Evolutionary conservation across 2,797 vertebrate species (phyloP).

Genomic region (Acrossocheilus wenchowensis): DNA sequence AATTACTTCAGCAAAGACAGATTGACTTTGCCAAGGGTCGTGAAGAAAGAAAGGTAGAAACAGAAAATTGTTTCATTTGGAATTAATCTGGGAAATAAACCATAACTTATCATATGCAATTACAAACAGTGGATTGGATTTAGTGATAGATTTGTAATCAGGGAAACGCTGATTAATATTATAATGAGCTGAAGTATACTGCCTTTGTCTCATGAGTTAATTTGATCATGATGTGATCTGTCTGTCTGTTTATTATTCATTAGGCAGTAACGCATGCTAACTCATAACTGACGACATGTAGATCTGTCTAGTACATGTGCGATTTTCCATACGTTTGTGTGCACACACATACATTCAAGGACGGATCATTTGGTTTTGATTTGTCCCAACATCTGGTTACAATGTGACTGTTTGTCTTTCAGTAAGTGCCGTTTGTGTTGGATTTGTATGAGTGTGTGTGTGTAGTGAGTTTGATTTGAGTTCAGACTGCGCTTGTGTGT

Average conservation of each 20-base stretch:
- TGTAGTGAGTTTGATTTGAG: background rate
- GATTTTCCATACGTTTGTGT: conserved; percentile 61
- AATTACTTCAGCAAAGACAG: conserved; percentile 37
- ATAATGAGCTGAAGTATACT: conserved; percentile 53
- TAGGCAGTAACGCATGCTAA: conserved; percentile 68
- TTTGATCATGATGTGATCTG: conserved; percentile 49
- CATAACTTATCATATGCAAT: conserved; percentile 36
- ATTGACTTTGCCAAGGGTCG: conserved; percentile 27
- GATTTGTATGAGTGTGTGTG: conserved; percentile 4
- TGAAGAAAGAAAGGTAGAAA: conserved; percentile 8
- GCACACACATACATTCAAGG: conserved; percentile 58
- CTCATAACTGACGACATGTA: conserved; percentile 65
- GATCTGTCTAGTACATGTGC: conserved; percentile 32
- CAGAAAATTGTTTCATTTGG: conserved; percentile 8
- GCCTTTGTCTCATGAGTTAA: conserved; percentile 52
- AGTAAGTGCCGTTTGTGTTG: conserved; percentile 49
- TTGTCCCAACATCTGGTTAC: conserved; percentile 74
- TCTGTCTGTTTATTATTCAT: conserved; percentile 60
- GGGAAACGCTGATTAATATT: conserved; percentile 9
- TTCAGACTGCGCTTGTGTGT: background rate
- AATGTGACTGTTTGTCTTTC: conserved; percentile 63
- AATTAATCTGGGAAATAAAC: conserved; percentile 25
- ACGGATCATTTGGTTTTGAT: conserved; percentile 77
- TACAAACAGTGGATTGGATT: conserved; percentile 52
- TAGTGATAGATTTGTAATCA: conserved; percentile 39